Base-by-base conservation (phyloP, 2,888 invertebrate genomes). In the Laothoe populi region DNA sequence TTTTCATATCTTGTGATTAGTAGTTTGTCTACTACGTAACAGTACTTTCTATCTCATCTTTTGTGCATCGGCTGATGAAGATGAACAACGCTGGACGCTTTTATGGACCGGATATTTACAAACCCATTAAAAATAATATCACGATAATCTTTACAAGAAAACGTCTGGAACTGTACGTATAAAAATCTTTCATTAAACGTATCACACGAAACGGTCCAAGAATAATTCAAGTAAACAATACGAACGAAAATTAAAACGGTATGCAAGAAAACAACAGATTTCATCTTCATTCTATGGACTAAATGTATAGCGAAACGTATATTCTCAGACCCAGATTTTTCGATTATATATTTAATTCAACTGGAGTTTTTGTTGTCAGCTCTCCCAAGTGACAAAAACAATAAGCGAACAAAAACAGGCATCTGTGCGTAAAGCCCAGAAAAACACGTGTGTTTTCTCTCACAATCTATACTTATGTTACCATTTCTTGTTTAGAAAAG, bases 391-490 rank as follows among this genome's bases (percentile, higher is more conserved):
- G 40, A 46, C 66, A 71, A 73, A 73, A 73, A 67, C 53, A 40
- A 67, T 44, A 63, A 60, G 61, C 49, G 60, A 59, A 46, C 35
- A 62, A 49, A 62, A 49, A 49, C 60, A 45, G 64, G 60, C 73
- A 72, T 71, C 66, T 71, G 69, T 64, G 46, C 57, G 61, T 59
- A 45, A 21, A 57, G 23, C 38, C 44, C 53, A 48, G 48, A 69
- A 73, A 73, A 73, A 66, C 60, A 62, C 61, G 38, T 40, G 48
- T 68, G 65, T 64, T 70, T 66, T 66, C 65, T 16, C 61, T 61
- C 57, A 61, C 48, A 66, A 66, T 73, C 60, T 61, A 57, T 62
- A 38, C 38, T 13, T 38, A 49, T 63, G 57, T 64, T 70, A 68
- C 62, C 40, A 31, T 68, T 64, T 53, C 31, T 42, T 42, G 26